Conservation (phyloP, 2,888 invertebrate genomes). For the Apotomis betuletana region DNA sequence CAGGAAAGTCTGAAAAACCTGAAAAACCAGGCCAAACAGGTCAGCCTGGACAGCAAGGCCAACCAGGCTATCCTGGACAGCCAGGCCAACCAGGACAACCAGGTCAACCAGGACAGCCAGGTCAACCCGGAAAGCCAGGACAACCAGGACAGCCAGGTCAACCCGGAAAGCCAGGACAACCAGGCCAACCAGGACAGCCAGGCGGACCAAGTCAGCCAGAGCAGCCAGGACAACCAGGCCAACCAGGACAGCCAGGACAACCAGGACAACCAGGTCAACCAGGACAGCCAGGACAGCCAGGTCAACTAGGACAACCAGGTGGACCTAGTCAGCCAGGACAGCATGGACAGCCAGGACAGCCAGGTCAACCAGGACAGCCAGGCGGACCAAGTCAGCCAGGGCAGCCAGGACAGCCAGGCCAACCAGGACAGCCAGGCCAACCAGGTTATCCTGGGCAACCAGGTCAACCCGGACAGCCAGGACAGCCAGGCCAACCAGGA, state of each 20-base stretch:
- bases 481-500: conserved; percentile 5
- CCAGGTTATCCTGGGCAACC: background rate
- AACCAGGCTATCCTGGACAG: background rate
- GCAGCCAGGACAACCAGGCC: background rate
- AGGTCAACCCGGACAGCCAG: background rate
- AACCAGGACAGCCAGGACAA: background rate
- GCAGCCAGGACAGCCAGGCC: background rate
- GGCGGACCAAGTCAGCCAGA: too few relatives aligned
- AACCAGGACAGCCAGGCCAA: background rate
- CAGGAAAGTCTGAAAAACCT: too few relatives aligned
- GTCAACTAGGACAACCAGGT: too few relatives aligned
- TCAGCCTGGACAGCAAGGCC: background rate
- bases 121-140: background rate
- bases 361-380: too few relatives aligned
- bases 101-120: background rate
- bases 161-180: background rate
- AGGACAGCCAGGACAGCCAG: too few relatives aligned
- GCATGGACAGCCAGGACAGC: too few relatives aligned
- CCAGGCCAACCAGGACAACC: background rate
- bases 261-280: conserved; percentile 3
- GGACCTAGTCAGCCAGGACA: too few relatives aligned
- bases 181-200: background rate
- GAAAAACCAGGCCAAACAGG: background rate
- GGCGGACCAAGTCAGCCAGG: background rate
- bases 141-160: background rate